These are phyloP conservation scores for Phenganax subtilis DNA, from an alignment of 92 coral and sea anemone genomes.

Conservation along the genomic window DNA sequence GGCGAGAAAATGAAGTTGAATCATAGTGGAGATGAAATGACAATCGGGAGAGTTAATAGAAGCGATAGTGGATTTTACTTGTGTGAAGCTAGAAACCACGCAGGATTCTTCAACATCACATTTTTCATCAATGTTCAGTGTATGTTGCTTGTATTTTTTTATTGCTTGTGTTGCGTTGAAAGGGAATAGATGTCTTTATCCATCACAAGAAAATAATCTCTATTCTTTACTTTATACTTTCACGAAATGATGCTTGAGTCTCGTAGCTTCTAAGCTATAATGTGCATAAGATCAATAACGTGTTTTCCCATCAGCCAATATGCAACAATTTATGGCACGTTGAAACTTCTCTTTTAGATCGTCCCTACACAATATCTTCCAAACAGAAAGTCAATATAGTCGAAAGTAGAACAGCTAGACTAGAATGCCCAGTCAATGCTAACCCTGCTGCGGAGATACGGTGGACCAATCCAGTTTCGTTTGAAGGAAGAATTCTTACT, in stretches of 20 bases:
- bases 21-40: background rate
- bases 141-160: background rate
- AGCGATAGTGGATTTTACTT: constrained; percentile 27
- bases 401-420: constrained; percentile 41
- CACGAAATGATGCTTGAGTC: too few species aligned
- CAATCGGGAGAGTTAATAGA: background rate
- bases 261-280: too few species aligned
- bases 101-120: constrained; percentile 26
- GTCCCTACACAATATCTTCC: background rate
- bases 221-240: too few species aligned
- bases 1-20: background rate
- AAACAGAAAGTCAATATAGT: background rate
- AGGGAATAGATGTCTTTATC: too few species aligned
- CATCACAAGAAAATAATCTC: too few species aligned
- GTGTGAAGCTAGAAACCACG: constrained; percentile 29
- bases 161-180: too few species aligned
- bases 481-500: constrained; percentile 3
- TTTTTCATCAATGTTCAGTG: constrained; percentile 38
- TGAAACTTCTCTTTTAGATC: background rate
- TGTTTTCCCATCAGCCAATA: too few species aligned
- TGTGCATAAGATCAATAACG: too few species aligned
- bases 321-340: background rate
- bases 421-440: constrained; percentile 66
- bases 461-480: constrained; percentile 49
- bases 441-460: constrained; percentile 60